Percentiles rank a stretch among this genome's conserved stretches.
phyloP scores from a whole-genome alignment of 2,888 invertebrate species.

The Torymus tubicola region DNA sequence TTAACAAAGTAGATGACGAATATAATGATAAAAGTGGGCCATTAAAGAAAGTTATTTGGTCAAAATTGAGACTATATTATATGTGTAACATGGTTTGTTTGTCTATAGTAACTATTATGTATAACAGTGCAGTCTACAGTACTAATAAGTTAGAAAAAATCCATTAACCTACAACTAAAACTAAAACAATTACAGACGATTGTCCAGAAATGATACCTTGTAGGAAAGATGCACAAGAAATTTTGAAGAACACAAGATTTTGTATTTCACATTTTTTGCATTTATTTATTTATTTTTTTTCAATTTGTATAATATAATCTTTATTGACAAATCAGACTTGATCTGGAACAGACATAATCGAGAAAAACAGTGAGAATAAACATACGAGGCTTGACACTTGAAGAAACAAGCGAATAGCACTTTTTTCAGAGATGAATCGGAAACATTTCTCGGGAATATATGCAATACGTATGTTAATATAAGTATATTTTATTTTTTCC shows the following conservation, averaged over 20 bases:
- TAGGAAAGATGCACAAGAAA: not conserved
- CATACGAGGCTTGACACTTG: constrained; percentile 42
- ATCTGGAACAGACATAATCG: constrained; percentile 51
- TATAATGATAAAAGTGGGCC: too few relatives aligned
- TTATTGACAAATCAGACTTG: constrained; percentile 56
- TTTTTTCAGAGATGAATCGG: constrained; percentile 28
- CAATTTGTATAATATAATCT: constrained; percentile 45
- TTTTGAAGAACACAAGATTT: not conserved
- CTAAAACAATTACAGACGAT: not conserved
- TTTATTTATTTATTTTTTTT: constrained; percentile 54
- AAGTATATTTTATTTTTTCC: constrained; percentile 5
- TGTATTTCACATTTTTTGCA: constrained; percentile 33
- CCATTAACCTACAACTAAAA: too few relatives aligned
- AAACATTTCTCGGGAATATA: constrained; percentile 6
- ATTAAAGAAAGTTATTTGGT: too few relatives aligned
- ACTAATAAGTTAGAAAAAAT: too few relatives aligned
- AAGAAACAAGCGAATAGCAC: constrained; percentile 49
- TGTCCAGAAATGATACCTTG: not conserved
- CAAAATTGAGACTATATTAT: too few relatives aligned
- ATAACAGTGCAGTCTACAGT: too few relatives aligned
- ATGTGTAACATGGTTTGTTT: too few relatives aligned
- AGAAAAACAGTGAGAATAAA: constrained; percentile 54
- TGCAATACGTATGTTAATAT: constrained; percentile 4
- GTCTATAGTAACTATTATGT: too few relatives aligned
- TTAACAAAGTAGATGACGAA: too few relatives aligned